phyloP scores from a whole-genome alignment of 2,113 vertebrate genomes.

The Varanus salvator region DNA sequence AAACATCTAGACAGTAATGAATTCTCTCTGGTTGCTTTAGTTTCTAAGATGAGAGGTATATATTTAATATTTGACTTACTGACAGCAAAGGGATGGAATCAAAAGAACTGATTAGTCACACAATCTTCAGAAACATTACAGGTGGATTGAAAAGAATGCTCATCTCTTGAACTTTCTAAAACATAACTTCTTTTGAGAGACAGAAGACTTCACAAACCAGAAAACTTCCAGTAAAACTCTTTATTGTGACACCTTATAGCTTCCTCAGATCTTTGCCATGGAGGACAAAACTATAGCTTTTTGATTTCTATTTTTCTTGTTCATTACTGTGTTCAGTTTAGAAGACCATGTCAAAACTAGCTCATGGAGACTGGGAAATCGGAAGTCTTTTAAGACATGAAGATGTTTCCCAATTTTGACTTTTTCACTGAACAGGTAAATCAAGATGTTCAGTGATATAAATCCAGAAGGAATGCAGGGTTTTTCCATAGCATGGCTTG shows the following conservation, averaged over 20 bases:
- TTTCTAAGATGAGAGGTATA: constrained; percentile 34
- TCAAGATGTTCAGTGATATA: neutral
- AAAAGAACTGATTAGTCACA: constrained; percentile 23
- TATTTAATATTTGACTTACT: constrained; percentile 48
- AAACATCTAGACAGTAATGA: constrained; percentile 35
- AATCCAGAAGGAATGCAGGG: constrained; percentile 16
- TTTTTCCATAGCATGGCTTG: neutral
- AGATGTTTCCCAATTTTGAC: constrained; percentile 12
- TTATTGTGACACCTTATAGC: constrained; percentile 15
- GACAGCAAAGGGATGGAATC: constrained; percentile 16
- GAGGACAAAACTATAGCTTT: constrained; percentile 15
- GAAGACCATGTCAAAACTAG: neutral
- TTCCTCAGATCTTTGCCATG: constrained; percentile 29
- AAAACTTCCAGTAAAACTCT: constrained; percentile 26
- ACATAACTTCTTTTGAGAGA: constrained; percentile 36
- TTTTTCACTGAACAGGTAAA: constrained; percentile 14
- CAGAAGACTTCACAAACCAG: neutral
- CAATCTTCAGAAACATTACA: constrained; percentile 35
- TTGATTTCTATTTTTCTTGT: neutral
- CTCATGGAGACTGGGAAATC: constrained; percentile 25
- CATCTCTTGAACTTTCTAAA: constrained; percentile 33
- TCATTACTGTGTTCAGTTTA: neutral
- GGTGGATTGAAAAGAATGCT: constrained; percentile 42
- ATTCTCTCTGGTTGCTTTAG: constrained; percentile 42
- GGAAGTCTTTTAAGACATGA: constrained; percentile 2